Evolutionary conservation across 2,888 invertebrate genomes (phyloP).

Genomic region (Tridacna gigas): DNA sequence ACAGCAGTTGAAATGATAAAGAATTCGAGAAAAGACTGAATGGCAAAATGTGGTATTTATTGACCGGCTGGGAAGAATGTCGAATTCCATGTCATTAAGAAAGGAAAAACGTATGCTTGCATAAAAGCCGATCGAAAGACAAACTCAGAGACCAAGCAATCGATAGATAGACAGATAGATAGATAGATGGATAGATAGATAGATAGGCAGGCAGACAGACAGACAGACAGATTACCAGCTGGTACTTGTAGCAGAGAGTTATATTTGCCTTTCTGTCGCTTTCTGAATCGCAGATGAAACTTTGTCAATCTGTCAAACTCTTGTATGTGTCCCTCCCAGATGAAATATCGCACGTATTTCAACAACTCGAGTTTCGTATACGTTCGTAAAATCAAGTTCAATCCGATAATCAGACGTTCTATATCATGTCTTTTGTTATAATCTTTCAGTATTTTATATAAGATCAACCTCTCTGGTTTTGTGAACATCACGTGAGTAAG

Average conservation of each 20-base stretch:
- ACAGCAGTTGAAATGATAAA: too few relatives aligned
- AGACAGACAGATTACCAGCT: neutral
- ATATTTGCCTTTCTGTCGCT: constrained; percentile 19
- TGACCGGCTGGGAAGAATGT: too few relatives aligned
- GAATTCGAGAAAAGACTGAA: too few relatives aligned
- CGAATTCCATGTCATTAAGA: too few relatives aligned
- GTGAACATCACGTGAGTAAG: constrained; percentile 48
- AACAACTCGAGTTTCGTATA: constrained; percentile 76
- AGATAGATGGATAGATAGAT: too few relatives aligned
- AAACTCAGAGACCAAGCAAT: too few relatives aligned
- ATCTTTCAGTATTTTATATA: constrained; percentile 72
- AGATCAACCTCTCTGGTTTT: constrained; percentile 70
- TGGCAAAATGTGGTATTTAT: too few relatives aligned
- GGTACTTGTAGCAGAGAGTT: neutral
- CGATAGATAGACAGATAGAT: too few relatives aligned
- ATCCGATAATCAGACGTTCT: constrained; percentile 53
- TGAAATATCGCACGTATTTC: constrained; percentile 72
- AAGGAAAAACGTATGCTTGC: too few relatives aligned
- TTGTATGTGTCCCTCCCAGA: constrained; percentile 67
- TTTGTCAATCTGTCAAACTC: constrained; percentile 65
- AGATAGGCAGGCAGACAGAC: too few relatives aligned
- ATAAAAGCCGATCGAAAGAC: too few relatives aligned
- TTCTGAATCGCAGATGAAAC: constrained; percentile 51
- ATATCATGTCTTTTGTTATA: constrained; percentile 68
- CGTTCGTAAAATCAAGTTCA: constrained; percentile 71